phyloP scores from a whole-genome alignment of 2,888 invertebrate species.

The Asteroscopus sphinx region DNA sequence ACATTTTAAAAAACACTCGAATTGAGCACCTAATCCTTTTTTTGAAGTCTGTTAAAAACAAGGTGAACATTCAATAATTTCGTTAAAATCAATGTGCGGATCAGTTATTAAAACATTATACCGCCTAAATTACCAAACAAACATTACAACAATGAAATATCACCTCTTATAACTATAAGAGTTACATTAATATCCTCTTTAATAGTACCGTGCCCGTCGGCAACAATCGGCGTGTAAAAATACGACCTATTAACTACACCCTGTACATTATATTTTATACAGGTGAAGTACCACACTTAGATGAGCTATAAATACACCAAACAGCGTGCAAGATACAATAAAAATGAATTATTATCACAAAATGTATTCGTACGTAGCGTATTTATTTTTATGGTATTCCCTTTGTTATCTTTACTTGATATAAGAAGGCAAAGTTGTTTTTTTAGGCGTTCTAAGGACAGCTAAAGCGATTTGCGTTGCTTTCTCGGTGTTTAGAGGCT shows the following conservation, averaged over 20 bases:
- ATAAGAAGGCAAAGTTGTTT: constrained; percentile 70
- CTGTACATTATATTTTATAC: constrained; percentile 84
- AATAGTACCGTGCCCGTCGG: constrained; percentile 56
- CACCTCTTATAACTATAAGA: constrained; percentile 54
- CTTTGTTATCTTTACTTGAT: constrained; percentile 72
- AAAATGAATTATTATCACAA: constrained; percentile 88
- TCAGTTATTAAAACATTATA: constrained; percentile 36
- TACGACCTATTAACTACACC: constrained; percentile 78
- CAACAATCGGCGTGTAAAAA: constrained; percentile 72
- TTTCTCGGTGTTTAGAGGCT: constrained; percentile 53
- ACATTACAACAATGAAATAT: constrained; percentile 42
- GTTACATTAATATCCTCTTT: constrained; percentile 60
- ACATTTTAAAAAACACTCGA: too few species aligned
- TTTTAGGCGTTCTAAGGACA: constrained; percentile 65
- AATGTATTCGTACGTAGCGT: constrained; percentile 82
- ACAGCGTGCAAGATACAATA: constrained; percentile 88
- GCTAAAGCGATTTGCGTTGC: constrained; percentile 66
- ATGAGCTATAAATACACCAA: constrained; percentile 87
- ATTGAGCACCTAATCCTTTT: too few species aligned
- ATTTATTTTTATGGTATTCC: constrained; percentile 75
- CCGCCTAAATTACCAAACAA: constrained; percentile 27
- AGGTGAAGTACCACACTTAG: constrained; percentile 81
- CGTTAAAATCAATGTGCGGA: constrained; percentile 38
- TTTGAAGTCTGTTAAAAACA: background rate
- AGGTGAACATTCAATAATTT: constrained; percentile 9